Percentiles rank a stretch among this genome's conserved stretches.
Conservation (phyloP, 2,888 invertebrate species). For the Mythimna loreyi region DNA sequence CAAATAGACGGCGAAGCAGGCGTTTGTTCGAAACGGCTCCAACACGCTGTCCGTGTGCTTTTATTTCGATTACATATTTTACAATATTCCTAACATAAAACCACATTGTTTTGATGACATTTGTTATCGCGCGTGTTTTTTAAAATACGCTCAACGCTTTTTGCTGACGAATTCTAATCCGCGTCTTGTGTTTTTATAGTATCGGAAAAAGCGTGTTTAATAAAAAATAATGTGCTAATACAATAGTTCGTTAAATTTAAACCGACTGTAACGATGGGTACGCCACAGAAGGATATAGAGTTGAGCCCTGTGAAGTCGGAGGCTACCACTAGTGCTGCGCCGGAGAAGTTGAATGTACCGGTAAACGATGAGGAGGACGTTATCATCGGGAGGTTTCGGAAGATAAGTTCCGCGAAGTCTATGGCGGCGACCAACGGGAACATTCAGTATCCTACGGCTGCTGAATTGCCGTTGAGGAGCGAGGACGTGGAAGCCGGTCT, state of each 20-base stretch:
- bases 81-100: conserved; percentile 54
- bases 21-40: conserved; percentile 37
- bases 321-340: conserved; percentile 63
- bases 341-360: conserved; percentile 74
- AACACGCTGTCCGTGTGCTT: conserved; percentile 39
- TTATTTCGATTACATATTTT: conserved; percentile 16
- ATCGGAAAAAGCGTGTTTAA: conserved; percentile 4
- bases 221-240: conserved; percentile 50
- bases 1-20: conserved; percentile 42
- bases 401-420: conserved; percentile 89
- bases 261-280: conserved; percentile 73
- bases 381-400: conserved; percentile 88
- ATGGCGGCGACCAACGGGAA: conserved; percentile 90
- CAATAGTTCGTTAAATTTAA: conserved; percentile 13
- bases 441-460: conserved; percentile 84
- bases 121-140: neutral
- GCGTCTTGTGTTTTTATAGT: conserved; percentile 10
- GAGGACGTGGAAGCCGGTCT: conserved; percentile 84
- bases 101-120: conserved; percentile 12
- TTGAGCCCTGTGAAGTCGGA: conserved; percentile 81
- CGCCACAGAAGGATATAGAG: conserved; percentile 85
- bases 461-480: conserved; percentile 74
- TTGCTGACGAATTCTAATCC: conserved; percentile 1
- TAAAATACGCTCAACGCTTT: conserved; percentile 3
- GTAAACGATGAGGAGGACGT: conserved; percentile 86